Evolutionary conservation across 1,140 invertebrate genomes (phyloP), one percentile per base, ranked within the genome.

Genomic region (Zelostemma sp.): DNA sequence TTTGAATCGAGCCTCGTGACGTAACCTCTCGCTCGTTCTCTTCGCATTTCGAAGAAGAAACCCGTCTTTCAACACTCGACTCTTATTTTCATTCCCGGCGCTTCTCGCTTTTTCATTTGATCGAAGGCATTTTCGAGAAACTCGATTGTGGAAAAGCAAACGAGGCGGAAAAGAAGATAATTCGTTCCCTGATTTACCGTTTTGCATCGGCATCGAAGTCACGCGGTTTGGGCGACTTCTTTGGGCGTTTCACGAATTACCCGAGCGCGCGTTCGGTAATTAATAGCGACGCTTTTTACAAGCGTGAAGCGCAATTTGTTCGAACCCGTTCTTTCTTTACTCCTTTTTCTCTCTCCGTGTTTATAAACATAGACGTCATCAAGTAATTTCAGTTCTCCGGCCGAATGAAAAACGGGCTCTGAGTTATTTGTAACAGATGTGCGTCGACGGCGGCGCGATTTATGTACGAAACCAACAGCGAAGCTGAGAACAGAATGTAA

Each of bases 1-100:
- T 77, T 77, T 76, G 77, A 79, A 76, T 76, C 67, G 74, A 74
- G 66, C 59, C 63, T 28, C 63, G 33, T 64, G 68, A 70, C 60
- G 58, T 68, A 45, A 58, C 41, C 54, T 31, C 40, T 35, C 35
- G 31, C 21, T 21, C 19, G 50, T 17, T 54, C 60, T 59, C 43
- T 40, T 17, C 46, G 25, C n/a, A 12, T 58, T 17, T 70, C 64
- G 58, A 70, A 35, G n/a, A 5, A 28, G 25, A 28, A n/a, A n/a
- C n/a, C n/a, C n/a, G n/a, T 58, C 57, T 63, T 64, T 57, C 56
- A 56, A 50, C 57, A 65, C 53, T 45, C 59, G 50, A 57, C 51
- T 65, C 62, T 65, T 45, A 33, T 41, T 53, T 1, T 51, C 6
- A 56, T 58, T 63, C 49, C 50, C 68, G 58, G 41, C 38, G 47